These are phyloP conservation scores for Drosophila asahinai DNA, from an alignment of 1,140 invertebrate species.

Conservation along the genomic window DNA sequence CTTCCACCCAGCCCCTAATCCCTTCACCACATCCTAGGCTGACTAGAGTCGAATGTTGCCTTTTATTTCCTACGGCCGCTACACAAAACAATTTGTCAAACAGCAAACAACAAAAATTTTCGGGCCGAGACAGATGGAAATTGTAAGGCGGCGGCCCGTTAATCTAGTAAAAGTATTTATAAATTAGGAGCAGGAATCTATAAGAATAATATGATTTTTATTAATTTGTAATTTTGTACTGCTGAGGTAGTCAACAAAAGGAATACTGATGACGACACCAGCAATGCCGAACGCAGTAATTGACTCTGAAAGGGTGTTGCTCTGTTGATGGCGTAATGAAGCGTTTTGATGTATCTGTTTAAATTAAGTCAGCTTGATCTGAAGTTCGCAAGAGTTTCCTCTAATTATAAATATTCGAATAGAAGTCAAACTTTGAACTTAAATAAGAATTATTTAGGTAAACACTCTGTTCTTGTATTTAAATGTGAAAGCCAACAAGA, in stretches of 20 bases:
- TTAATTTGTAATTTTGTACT: not conserved
- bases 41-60: conserved; percentile 29
- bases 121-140: conserved; percentile 1
- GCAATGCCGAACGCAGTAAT: too few species aligned
- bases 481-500: too few species aligned
- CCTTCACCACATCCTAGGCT: not conserved
- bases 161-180: not conserved
- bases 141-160: conserved; percentile 12
- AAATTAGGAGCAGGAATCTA: conserved; percentile 3
- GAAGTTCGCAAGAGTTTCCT: too few species aligned
- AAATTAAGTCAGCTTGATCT: too few species aligned
- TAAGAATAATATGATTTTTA: not conserved
- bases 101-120: conserved; percentile 58
- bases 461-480: too few species aligned
- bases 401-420: too few species aligned
- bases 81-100: conserved; percentile 72
- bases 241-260: not conserved
- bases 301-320: too few species aligned
- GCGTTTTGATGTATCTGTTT: too few species aligned
- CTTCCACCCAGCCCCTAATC: not conserved
- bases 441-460: too few species aligned
- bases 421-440: too few species aligned
- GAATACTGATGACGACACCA: too few species aligned
- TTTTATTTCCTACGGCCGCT: conserved; percentile 44
- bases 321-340: too few species aligned